phyloP scores from a whole-genome alignment of 2,797 vertebrate genomes.

The Parambassis ranga region DNA sequence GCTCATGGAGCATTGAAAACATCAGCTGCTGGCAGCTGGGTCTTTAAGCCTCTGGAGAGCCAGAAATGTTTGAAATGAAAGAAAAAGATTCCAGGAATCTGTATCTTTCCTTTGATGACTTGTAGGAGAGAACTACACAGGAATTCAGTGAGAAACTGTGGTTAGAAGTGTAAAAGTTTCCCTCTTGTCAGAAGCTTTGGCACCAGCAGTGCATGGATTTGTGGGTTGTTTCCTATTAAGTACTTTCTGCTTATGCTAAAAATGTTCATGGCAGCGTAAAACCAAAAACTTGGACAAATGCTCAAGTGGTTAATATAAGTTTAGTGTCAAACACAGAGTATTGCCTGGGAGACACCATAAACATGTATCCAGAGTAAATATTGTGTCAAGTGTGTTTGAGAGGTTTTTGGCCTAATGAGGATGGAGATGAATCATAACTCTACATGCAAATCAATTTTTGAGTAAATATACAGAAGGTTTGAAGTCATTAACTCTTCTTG shows the following conservation, averaged over 20 bases:
- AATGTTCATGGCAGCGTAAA: neutral
- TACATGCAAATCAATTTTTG: too few species aligned
- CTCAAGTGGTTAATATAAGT: neutral
- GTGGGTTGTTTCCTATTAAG: conserved; percentile 2
- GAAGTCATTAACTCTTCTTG: too few species aligned
- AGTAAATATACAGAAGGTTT: too few species aligned
- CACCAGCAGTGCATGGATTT: neutral
- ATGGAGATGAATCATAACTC: too few species aligned
- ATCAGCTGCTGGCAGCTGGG: conserved; percentile 23
- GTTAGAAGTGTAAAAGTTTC: neutral
- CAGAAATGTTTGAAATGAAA: conserved; percentile 17
- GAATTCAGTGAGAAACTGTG: conserved; percentile 11
- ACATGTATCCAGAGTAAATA: neutral
- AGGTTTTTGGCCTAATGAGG: too few species aligned
- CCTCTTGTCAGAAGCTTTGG: neutral
- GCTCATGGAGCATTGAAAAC: conserved; percentile 35
- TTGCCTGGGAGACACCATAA: neutral
- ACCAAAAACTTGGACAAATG: conserved; percentile 1
- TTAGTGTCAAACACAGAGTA: neutral
- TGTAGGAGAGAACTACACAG: conserved; percentile 10
- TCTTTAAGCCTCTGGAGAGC: conserved; percentile 23
- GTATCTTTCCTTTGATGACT: conserved; percentile 33
- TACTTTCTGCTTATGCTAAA: neutral
- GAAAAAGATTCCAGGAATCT: conserved; percentile 18
- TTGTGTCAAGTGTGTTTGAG: too few species aligned